Percentiles rank a stretch among this genome's conserved stretches.
phyloP scores from a whole-genome alignment of 2,797 vertebrate genomes.

The Acanthis flammea region DNA sequence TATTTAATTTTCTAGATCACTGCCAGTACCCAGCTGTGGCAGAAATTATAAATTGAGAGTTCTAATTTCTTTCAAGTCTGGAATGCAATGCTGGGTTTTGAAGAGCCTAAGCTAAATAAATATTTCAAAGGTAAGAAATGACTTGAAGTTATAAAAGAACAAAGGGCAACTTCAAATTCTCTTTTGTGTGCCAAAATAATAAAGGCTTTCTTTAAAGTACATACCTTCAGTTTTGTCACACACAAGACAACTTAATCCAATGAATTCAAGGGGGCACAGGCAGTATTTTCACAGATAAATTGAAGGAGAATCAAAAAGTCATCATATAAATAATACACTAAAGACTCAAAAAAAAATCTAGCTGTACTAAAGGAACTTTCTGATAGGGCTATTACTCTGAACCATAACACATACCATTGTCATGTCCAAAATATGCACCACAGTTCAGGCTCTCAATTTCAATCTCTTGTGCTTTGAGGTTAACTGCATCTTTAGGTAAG shows the following conservation, averaged over 20 bases:
- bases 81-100: neutral
- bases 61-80: constrained; percentile 6
- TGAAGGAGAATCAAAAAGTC: neutral
- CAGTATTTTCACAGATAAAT: neutral
- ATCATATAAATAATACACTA: neutral
- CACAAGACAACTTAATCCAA: neutral
- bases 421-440: neutral
- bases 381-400: neutral
- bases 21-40: constrained; percentile 5
- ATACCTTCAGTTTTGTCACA: neutral
- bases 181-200: neutral
- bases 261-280: neutral
- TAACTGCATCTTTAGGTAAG: neutral
- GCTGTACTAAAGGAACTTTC: neutral
- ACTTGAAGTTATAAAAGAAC: neutral
- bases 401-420: neutral
- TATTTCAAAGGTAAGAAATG: neutral
- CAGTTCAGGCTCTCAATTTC: neutral
- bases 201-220: neutral
- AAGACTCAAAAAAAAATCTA: neutral
- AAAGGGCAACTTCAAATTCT: neutral
- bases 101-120: neutral
- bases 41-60: neutral
- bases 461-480: neutral
- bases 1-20: constrained; percentile 46